A percentile compares a stretch with the other conserved stretches of the same genome.
phyloP scores from a whole-genome alignment of 2,888 invertebrate species.

The Loripinus fragilis region DNA sequence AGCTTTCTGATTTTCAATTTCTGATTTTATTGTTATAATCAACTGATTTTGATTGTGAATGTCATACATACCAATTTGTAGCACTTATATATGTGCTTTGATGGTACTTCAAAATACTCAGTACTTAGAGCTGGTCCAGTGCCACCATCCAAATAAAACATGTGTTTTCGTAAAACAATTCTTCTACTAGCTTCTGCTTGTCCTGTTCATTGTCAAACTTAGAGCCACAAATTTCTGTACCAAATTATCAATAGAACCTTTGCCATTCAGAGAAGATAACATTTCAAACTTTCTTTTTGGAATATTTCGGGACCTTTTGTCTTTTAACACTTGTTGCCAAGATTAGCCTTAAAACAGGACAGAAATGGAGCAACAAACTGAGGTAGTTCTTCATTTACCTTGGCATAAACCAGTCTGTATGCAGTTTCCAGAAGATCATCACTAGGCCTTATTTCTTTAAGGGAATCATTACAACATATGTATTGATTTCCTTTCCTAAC shows the following conservation, averaged over 20 bases:
- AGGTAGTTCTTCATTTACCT: not conserved
- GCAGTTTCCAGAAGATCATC: conserved; percentile 16
- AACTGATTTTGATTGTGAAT: not conserved
- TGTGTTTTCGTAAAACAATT: not conserved
- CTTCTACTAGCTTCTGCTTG: not conserved
- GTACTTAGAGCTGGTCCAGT: not conserved
- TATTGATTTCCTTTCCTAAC: conserved; percentile 16
- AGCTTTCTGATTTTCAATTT: not conserved
- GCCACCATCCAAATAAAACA: not conserved
- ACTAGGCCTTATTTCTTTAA: not conserved
- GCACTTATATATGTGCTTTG: not conserved
- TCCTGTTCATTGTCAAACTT: not conserved
- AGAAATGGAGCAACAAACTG: conserved; percentile 8
- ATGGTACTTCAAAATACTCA: conserved; percentile 4
- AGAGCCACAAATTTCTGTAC: not conserved
- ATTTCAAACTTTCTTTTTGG: not conserved
- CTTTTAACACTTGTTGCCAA: not conserved
- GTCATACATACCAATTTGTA: not conserved
- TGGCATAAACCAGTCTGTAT: conserved; percentile 11
- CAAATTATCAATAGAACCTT: not conserved
- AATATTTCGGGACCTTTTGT: not conserved
- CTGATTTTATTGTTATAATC: not conserved
- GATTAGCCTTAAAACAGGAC: not conserved
- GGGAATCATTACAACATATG: conserved; percentile 17
- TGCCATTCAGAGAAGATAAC: not conserved